Evolutionary conservation across 2,797 vertebrate species (phyloP).

Genomic region (Sebastes flavidus): DNA sequence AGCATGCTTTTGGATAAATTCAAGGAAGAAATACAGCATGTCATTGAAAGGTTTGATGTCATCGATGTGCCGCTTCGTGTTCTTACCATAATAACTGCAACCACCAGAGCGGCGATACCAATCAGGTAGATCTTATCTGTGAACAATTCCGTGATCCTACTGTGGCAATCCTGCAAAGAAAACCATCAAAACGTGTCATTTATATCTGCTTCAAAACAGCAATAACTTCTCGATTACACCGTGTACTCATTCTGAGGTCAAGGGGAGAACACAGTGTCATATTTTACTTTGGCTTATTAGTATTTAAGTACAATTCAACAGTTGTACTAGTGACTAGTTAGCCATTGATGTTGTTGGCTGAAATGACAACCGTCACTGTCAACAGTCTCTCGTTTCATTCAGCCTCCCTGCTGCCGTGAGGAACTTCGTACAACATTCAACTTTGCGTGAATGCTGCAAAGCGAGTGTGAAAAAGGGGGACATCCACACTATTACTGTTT

Average conservation of each 20-base stretch:
- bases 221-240: neutral
- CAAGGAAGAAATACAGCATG: neutral
- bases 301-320: neutral
- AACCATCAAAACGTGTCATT: neutral
- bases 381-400: neutral
- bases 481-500: neutral
- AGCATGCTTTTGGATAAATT: neutral
- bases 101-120: slow-evolving; percentile 90
- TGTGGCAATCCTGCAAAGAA: slow-evolving; percentile 82
- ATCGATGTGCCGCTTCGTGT: neutral
- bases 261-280: neutral
- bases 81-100: slow-evolving; percentile 97
- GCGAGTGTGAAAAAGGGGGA: neutral
- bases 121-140: slow-evolving; percentile 92
- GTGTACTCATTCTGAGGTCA: neutral
- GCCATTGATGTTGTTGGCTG: neutral
- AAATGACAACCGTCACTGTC: neutral
- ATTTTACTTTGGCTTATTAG: neutral
- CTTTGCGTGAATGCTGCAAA: neutral
- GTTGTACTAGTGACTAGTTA: neutral
- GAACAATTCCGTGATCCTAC: slow-evolving; percentile 87
- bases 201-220: neutral
- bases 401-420: neutral
- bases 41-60: no score
- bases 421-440: no score